Base-by-base conservation (phyloP, 2,888 invertebrate species). In the Drosophila recens region DNA sequence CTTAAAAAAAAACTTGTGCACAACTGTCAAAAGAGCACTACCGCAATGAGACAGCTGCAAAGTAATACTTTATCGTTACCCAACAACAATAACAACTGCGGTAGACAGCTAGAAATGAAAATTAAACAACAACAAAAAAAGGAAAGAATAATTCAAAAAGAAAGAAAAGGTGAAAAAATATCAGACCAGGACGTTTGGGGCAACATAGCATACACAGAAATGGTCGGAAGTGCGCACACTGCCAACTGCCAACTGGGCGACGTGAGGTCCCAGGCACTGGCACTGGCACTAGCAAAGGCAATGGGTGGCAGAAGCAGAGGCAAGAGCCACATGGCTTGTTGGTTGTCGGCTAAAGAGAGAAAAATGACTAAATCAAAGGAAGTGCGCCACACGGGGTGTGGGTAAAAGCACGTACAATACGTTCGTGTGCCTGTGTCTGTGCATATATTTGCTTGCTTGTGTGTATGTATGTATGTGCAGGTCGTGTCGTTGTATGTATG, bases 291-390 rank as follows among this genome's bases (percentile, higher is more conserved):
- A 71, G 43, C 46, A 56, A 17, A 36, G 54, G 17, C 43, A 23
- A 23, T 23, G 23, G 27, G 5, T 23, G 23, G 27, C 27, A 34
- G n/a, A 30, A 33, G n/a, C 42, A 54, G 58, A 51, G 13, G 30
- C 46, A 33, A 51, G 57, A 59, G 77, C 74, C 72, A 78, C 75
- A 79, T 75, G 76, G 73, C 73, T 79, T 84, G 80, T 79, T 80
- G 72, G 78, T 72, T 82, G 84, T 80, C 82, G 80, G 88, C 89
- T 79, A 81, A 83, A 89, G 87, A 89, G 89, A 90, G 89, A 90
- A 90, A 90, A 90, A 90, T 90, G 90, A 90, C 90, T 90, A 90
- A 90, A 90, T 90, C 90, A 89, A 90, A 89, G 89, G 88, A 90
- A 90, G 90, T 89, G 81, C 87, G 87, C 89, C 81, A 84, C 83